Evolutionary conservation across 2,113 vertebrate species (phyloP), one percentile per base, ranked within the genome.

Genomic region (Synchiropus splendidus): DNA sequence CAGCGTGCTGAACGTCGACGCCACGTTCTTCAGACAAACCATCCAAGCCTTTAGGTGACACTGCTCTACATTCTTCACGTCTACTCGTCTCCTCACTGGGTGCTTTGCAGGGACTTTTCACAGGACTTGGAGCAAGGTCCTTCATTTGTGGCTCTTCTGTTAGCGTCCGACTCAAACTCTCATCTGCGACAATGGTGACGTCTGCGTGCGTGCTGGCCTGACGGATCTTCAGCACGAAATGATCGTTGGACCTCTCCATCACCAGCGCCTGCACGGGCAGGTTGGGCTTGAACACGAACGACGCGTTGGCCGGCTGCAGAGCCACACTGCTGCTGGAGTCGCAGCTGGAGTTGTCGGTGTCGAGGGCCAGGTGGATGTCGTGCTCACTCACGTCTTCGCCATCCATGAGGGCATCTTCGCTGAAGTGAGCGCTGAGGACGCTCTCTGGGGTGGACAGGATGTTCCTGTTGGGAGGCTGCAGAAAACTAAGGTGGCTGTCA

Each of bases 161-260:
- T 27, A 61, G 38, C 2, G 55, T 68, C 13, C 16, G 45, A 17
- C 38, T 58, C 1, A 63, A 54, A 38, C 34, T 72, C 1, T 70
- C 71, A 1, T 70, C 51, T 5, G 39, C 51, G 10, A 47, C 39
- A 12, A 58, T 17, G 0, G 57, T 65, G 18, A 27, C 9, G n/a
- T 56, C 48, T 1, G 44, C 35, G 0, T 14, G 58, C 1, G 46
- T 1, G 49, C 78, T 67, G 0, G 89, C 78, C 38, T 88, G 89
- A 6, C 89, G 86, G 13, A 98, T 98, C 78, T 92, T 96, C 2
- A 98, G 81, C 35, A 98, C 89, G 36, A 98, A 97, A 52, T 97
- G 94, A 57, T 97, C 92, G 0, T 97, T 97, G 46, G 95, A 98
- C 60, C 82, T 89, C 73, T 98, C 95, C 89, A 90, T 93, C 64